Evolutionary conservation across 2,888 invertebrate genomes (phyloP), one percentile per base, ranked within the genome.

Genomic region (Drosophila atripex): DNA sequence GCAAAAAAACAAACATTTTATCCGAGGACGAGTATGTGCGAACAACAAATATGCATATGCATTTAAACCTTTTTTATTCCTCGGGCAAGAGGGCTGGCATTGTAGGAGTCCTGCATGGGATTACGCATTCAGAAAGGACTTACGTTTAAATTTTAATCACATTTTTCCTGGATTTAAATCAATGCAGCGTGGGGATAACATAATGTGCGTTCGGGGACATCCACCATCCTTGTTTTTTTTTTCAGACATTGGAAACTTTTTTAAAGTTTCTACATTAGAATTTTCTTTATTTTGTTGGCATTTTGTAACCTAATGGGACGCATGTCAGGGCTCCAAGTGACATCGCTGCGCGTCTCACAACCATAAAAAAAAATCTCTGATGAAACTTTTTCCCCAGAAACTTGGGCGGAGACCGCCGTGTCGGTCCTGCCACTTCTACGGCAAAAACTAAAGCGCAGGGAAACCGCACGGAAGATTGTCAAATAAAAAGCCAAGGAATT

Each of bases 401-500:
- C 47, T 61, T 45, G 23, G 14, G n/a, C 9, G 30, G 7, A 12
- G 12, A 32, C 39, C 50, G 14, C 47, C 68, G 41, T 47, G 47
- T 14, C 11, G 53, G 49, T 45, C 28, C 23, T 30, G 21, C 8
- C 18, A 21, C 25, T 32, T 32, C 14, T 45, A 5, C 32, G 28
- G 1, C 39, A 25, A 30, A 25, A 60, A 59, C 28, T 32, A 63
- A 47, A 35, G 28, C 43, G 21, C 32, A 12, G 28, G 32, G 50
- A 70, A 75, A 54, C 75, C 69, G 46, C 73, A 73, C 69, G 80
- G 77, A 88, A 82, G 73, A 71, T 80, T 84, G 83, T 88, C 88
- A 83, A 83, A 86, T 86, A 86, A 83, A 84, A 88, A 77, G 75
- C 74, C 59, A 72, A 72, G 63, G 88, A 88, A 84, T 52, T 78